These are phyloP conservation scores for Pipra filicauda DNA, from an alignment of 2,113 vertebrate species.

Conservation along the genomic window DNA sequence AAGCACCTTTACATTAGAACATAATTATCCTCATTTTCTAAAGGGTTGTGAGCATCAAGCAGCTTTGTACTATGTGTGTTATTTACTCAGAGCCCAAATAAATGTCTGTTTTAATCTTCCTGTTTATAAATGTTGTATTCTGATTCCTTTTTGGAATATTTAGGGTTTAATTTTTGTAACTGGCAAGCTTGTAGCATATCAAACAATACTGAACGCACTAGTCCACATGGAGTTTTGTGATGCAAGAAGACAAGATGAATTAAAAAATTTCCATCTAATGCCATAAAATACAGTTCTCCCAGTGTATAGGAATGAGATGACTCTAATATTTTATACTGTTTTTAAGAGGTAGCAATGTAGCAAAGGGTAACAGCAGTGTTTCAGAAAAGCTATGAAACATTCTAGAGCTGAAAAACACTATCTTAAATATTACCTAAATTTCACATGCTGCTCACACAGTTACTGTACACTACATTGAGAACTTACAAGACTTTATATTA, in stretches of 20 bases:
- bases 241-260: neutral
- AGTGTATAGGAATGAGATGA: fast-evolving
- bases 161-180: neutral
- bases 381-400: neutral
- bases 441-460: neutral
- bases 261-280: neutral
- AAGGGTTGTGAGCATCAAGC: neutral
- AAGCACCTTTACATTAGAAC: neutral
- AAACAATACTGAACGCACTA: neutral
- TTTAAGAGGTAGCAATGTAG: neutral
- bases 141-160: neutral
- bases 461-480: neutral
- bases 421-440: neutral
- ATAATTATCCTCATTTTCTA: neutral
- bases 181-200: neutral
- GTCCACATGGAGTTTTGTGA: neutral
- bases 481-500: neutral
- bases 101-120: neutral
- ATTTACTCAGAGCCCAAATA: neutral
- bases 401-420: neutral
- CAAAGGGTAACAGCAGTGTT: neutral
- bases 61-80: neutral
- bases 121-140: neutral
- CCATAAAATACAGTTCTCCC: neutral
- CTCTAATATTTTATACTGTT: neutral